phyloP scores from a whole-genome alignment of 1,140 invertebrate species.

The Rhagoletis zephyria region DNA sequence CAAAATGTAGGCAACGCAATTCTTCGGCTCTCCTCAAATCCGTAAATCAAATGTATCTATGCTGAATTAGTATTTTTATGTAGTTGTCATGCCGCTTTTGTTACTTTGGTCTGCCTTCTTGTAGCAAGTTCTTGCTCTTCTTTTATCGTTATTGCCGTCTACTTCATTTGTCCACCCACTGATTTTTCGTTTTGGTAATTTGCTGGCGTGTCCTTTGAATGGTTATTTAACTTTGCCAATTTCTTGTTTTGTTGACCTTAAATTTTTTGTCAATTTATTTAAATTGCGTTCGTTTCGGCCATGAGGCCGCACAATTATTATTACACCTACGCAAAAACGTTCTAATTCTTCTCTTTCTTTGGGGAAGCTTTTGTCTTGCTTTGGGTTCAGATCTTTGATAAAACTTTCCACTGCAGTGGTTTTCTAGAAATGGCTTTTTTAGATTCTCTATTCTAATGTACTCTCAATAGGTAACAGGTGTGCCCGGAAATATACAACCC shows the following conservation, averaged over 20 bases:
- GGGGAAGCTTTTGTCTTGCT: too few species aligned
- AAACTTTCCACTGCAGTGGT: too few species aligned
- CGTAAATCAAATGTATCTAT: slow-evolving; percentile 21
- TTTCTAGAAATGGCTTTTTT: too few species aligned
- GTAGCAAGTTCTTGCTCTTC: background rate
- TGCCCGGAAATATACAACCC: too few species aligned
- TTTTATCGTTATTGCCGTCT: slow-evolving; percentile 28
- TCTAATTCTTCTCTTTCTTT: too few species aligned
- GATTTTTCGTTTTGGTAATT: background rate
- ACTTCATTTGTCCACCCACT: slow-evolving; percentile 24
- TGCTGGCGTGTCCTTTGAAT: background rate
- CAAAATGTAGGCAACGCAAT: background rate
- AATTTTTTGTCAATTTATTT: slow-evolving; percentile 19
- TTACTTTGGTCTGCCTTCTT: background rate
- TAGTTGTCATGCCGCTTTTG: slow-evolving; percentile 13
- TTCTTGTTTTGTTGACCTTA: slow-evolving; percentile 36
- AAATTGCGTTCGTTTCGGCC: background rate
- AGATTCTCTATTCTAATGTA: too few species aligned
- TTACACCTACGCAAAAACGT: too few species aligned
- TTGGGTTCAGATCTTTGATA: too few species aligned
- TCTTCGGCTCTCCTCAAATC: background rate
- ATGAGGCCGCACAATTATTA: too few species aligned
- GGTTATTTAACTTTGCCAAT: background rate
- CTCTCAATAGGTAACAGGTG: too few species aligned
- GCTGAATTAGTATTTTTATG: slow-evolving; percentile 19